A percentile compares a stretch with the other conserved stretches of the same genome.
Conservation (phyloP, 2,797 vertebrate genomes). For the Paguma larvata region DNA sequence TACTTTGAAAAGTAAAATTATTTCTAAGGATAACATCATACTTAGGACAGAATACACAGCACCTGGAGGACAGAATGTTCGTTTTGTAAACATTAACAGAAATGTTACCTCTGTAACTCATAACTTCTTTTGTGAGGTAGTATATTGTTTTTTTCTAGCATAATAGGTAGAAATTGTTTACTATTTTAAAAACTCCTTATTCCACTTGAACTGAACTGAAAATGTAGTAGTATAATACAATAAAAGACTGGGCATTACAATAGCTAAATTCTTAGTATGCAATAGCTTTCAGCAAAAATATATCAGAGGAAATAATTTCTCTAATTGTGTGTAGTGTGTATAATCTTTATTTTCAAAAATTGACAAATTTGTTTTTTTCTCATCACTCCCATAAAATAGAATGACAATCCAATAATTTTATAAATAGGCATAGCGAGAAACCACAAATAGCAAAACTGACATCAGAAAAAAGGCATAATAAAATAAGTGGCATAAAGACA, state of each 20-base stretch:
- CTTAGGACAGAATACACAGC: background rate
- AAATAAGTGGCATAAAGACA: background rate
- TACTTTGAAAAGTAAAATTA: background rate
- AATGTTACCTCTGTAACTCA: background rate
- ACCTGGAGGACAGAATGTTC: background rate
- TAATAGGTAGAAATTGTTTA: background rate
- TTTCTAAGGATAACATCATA: background rate
- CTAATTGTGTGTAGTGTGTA: background rate
- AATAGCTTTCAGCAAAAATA: background rate
- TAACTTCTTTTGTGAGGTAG: background rate
- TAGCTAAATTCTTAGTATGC: background rate
- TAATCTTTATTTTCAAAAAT: background rate
- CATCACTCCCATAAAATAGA: background rate
- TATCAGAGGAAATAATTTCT: background rate
- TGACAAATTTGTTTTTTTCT: background rate
- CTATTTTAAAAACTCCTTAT: background rate
- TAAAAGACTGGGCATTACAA: background rate
- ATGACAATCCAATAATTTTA: background rate
- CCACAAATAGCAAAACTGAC: background rate
- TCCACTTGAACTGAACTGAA: slow-evolving; percentile 19
- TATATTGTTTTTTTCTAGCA: background rate
- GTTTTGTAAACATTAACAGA: background rate
- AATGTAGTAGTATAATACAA: background rate
- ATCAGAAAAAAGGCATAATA: background rate
- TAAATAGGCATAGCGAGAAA: background rate